Conservation (phyloP, 2,888 invertebrate genomes). For the Quadroppia sp. region DNA sequence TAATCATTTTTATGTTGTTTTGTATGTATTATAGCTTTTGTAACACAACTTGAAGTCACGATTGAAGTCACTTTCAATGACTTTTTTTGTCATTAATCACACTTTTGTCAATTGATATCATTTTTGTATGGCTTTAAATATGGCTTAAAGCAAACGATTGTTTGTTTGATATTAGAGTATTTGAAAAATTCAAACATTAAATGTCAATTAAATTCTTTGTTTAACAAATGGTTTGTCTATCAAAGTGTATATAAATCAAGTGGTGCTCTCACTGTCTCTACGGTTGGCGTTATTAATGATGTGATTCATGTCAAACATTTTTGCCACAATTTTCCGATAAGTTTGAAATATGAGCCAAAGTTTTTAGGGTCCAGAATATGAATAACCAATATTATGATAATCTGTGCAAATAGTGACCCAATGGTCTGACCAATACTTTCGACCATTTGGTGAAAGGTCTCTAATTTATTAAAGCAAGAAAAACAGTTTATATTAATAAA, state of each 20-base stretch:
- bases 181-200: neutral
- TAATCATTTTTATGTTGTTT: neutral
- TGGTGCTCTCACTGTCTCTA: neutral
- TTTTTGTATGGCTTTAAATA: neutral
- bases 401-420: neutral
- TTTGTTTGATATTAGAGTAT: too few relatives aligned
- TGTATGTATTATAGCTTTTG: neutral
- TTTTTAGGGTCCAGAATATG: neutral
- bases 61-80: neutral
- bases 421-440: neutral
- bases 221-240: slow-evolving; percentile 8
- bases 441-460: neutral
- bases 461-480: neutral
- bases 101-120: neutral
- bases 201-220: neutral
- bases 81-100: slow-evolving; percentile 1
- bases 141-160: neutral
- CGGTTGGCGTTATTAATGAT: neutral
- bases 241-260: neutral
- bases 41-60: neutral
- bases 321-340: neutral
- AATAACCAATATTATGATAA: neutral
- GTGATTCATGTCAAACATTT: neutral
- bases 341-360: neutral
- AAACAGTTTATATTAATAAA: neutral